Conservation (phyloP, 1,140 invertebrate genomes). For the Ridgeia piscesae region DNA sequence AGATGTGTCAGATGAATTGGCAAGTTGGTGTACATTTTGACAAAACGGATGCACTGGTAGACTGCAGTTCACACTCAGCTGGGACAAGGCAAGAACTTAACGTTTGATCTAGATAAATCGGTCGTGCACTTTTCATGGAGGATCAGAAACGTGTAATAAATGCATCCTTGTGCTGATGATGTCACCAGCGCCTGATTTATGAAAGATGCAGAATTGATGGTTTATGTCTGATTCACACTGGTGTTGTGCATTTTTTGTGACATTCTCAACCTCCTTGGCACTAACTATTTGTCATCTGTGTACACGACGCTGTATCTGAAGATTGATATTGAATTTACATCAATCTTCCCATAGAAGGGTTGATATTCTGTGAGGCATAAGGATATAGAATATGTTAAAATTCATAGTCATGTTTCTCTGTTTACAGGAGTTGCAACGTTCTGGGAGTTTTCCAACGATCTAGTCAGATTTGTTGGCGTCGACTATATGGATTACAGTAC, state of each 20-base stretch:
- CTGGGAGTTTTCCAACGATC: background rate
- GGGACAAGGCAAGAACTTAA: too few species aligned
- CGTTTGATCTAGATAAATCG: too few species aligned
- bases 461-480: background rate
- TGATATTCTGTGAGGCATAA: too few species aligned
- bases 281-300: background rate
- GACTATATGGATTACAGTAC: background rate
- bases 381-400: too few species aligned
- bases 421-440: background rate
- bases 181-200: background rate
- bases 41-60: too few species aligned
- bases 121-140: too few species aligned
- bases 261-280: background rate
- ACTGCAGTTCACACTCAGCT: too few species aligned
- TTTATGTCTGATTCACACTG: background rate
- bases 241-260: background rate
- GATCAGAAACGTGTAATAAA: background rate
- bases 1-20: too few species aligned
- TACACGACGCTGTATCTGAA: background rate
- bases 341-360: background rate
- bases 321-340: background rate
- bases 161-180: background rate
- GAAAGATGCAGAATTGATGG: background rate
- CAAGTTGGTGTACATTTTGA: too few species aligned
- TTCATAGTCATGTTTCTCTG: background rate